Evolutionary conservation across 2,797 vertebrate species (phyloP), one percentile per base, ranked within the genome.

Genomic region (Acridotheres tristis): DNA sequence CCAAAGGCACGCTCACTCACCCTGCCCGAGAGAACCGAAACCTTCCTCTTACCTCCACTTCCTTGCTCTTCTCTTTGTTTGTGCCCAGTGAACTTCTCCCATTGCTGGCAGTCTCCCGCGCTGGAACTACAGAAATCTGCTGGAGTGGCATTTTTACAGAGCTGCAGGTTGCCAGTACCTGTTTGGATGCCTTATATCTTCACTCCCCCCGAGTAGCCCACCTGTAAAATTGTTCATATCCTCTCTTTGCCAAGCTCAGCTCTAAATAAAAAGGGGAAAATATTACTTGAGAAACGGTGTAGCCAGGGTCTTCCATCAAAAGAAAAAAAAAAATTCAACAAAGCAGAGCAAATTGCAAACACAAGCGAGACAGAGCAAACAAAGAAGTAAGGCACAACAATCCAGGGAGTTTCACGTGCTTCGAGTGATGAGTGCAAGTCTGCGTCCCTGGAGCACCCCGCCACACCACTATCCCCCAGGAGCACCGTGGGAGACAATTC

Each of bases 41-140:
- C 80, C 94, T 81, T 94, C 93, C 79, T 96, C 98, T 98, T 98
- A 98, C 98, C 98, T 99, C 97, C 17, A 94, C 96, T 89, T 98
- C 98, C 96, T 98, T 99, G 87, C 94, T 98, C 97, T 98, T 99
- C 96, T 99, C 98, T 98, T 98, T 99, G 95, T 98, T 98, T 97
- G 98, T 98, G 97, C 98, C 95, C 97, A 96, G 47, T 82, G 98
- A 97, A 74, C 97, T 98, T 97, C 98, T 98, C 95, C 98, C 98
- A 96, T 98, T 98, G 97, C 97, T 97, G 90, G 97, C 96, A 7
- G 97, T 97, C 96, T 99, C 99, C 97, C 96, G 98, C 9, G 97
- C 98, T 27, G 99, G 99, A 96, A 98, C 98, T 97, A 99, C 98
- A 62, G 98, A 99, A 97, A 99, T 99, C 98, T 99, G 99, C 91